Percentiles rank a stretch among this genome's conserved stretches.
Conservation (phyloP, 1,140 invertebrate genomes). For the Hypothenemus hampei region DNA sequence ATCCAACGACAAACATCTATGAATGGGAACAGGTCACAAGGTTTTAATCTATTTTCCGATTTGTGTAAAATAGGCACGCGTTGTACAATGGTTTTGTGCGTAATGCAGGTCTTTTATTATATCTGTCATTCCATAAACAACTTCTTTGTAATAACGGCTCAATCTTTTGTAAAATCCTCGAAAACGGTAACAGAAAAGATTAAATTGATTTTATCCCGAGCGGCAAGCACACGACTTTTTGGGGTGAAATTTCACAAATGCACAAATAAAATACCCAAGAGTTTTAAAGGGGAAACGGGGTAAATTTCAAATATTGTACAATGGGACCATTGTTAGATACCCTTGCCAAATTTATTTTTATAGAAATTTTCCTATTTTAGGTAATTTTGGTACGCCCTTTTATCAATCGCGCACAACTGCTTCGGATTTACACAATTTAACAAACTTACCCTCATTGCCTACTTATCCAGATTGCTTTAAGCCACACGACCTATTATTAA, state of each 20-base stretch:
- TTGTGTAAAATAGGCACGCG: slow-evolving; percentile 40
- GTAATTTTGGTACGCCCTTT: slow-evolving; percentile 2
- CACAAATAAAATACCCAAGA: slow-evolving; percentile 34
- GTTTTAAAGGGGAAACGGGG: slow-evolving; percentile 28
- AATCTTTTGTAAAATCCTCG: slow-evolving; percentile 33
- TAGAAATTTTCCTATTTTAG: slow-evolving; percentile 14
- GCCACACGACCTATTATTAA: neutral
- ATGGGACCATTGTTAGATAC: slow-evolving; percentile 8
- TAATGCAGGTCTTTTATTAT: slow-evolving; percentile 31
- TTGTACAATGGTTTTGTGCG: slow-evolving; percentile 30
- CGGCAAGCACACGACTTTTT: slow-evolving; percentile 22
- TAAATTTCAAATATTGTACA: slow-evolving; percentile 19
- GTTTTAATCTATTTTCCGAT: slow-evolving; percentile 36
- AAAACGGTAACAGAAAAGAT: slow-evolving; percentile 34
- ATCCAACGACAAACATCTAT: slow-evolving; percentile 39
- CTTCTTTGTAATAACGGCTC: slow-evolving; percentile 25
- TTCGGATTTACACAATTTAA: neutral
- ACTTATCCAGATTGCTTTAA: neutral
- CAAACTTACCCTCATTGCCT: neutral
- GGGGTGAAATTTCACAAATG: slow-evolving; percentile 35
- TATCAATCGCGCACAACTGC: neutral
- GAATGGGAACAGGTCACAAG: slow-evolving; percentile 34
- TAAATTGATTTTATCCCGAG: slow-evolving; percentile 34
- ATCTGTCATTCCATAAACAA: slow-evolving; percentile 31
- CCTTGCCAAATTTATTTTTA: slow-evolving; percentile 17